phyloP scores from a whole-genome alignment of 1,140 invertebrate species.

The Potamilus streckersoni region DNA sequence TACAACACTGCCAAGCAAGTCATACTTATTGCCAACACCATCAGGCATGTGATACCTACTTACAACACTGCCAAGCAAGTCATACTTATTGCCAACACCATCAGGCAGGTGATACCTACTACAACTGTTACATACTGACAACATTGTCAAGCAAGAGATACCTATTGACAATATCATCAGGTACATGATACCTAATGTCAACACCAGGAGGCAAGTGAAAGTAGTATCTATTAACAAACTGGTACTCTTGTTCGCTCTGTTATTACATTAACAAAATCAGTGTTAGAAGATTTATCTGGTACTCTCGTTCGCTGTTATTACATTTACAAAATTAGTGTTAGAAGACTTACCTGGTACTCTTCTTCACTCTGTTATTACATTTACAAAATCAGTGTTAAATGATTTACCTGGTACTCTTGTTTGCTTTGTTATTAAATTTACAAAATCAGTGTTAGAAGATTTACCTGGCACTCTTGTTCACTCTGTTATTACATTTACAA shows the following conservation, averaged over 20 bases:
- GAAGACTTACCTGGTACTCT: slow-evolving; percentile 81
- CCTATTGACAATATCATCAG: no score
- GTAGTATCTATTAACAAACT: slow-evolving; percentile 58
- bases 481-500: slow-evolving; percentile 89
- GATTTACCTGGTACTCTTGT: slow-evolving; percentile 86
- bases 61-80: no score
- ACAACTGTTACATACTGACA: no score
- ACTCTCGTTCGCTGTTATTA: slow-evolving; percentile 93
- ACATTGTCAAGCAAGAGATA: no score
- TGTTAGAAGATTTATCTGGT: slow-evolving; percentile 75
- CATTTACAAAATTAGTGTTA: slow-evolving; percentile 78
- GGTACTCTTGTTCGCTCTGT: slow-evolving; percentile 85
- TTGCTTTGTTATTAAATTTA: slow-evolving; percentile 89
- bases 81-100: no score
- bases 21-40: no score
- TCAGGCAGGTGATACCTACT: no score
- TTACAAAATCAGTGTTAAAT: slow-evolving; percentile 80
- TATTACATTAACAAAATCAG: no score
- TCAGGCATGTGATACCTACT: no score
- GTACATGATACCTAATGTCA: no score
- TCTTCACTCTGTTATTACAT: slow-evolving; percentile 91
- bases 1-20: no score
- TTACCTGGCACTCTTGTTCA: slow-evolving; percentile 91
- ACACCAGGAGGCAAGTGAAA: no score
- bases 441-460: slow-evolving; percentile 70